Evolutionary conservation across 2,797 vertebrate genomes (phyloP), one percentile per base, ranked within the genome.

Genomic region (Thamnophis elegans): DNA sequence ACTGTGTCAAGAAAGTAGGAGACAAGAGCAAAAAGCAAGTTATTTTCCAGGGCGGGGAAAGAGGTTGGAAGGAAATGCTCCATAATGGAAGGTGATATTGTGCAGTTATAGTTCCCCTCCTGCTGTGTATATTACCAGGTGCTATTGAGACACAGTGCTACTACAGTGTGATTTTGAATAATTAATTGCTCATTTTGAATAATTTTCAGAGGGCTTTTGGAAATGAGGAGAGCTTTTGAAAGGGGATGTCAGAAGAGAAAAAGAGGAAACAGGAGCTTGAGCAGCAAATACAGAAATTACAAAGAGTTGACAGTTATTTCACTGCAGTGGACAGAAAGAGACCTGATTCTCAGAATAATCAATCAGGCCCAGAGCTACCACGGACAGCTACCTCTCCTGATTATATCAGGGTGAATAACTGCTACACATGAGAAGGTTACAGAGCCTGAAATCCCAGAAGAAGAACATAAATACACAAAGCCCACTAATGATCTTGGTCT

Each of bases 401-500:
- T 86, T 86, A 86, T 86, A 86, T 54, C 47, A 54, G 6, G 26
- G 85, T 86, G 85, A 86, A 86, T 86, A 53, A 86, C 85, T 86
- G 51, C 85, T 86, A 54, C 26, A 86, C 26, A 86, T 86, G 85
- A 86, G 51, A 86, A 86, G 47, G 85, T 86, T 86, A 86, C 85
- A 54, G 51, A 86, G 51, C 26, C 85, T 86, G 51, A 86, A 86
- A 86, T 86, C 85, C 85, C 85, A 54, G 51, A 16, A 86, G 85
- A 86, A 86, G 85, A 86, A 86, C 73, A 86, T 86, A 86, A 86
- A 86, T 86, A 86, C 51, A 86, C 51, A 86, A 86, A 54, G 51
- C 51, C 51, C 26, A 53, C 5, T 54, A 86, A 86, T 86, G 47
- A 86, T 86, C 51, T 86, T n/a, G 53, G 85, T 86, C 85, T 86